Percentiles rank a stretch among this genome's conserved stretches.
Conservation (phyloP, 1,140 invertebrate genomes). For the Drosophila chauvacae region DNA sequence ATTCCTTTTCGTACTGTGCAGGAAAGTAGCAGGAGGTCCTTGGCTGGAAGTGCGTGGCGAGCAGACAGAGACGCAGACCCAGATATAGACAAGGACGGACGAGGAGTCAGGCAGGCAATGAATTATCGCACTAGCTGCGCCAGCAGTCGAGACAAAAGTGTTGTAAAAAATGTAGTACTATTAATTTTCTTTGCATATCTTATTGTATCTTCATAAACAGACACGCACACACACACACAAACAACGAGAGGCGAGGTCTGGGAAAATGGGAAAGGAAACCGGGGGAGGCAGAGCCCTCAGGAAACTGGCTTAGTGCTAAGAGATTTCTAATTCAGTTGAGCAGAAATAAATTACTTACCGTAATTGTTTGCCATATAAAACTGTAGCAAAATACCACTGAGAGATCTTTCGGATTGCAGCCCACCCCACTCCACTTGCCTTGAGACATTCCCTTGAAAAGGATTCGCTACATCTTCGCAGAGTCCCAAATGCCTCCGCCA, state of each 20-base stretch:
- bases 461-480: conserved; percentile 25
- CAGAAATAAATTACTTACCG: conserved; percentile 83
- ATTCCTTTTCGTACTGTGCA: background rate
- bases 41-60: conserved; percentile 73
- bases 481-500: conserved; percentile 5
- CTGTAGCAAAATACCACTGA: conserved; percentile 68
- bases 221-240: conserved; percentile 45
- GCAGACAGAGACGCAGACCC: conserved; percentile 30
- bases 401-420: conserved; percentile 27
- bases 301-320: conserved; percentile 80
- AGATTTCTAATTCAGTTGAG: conserved; percentile 83
- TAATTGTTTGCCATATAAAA: conserved; percentile 82
- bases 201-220: conserved; percentile 82
- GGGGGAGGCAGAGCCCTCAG: conserved; percentile 4
- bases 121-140: conserved; percentile 77
- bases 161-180: conserved; percentile 82
- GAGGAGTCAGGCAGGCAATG: conserved; percentile 65
- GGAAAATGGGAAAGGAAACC: background rate
- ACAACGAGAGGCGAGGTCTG: conserved; percentile 2
- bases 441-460: conserved; percentile 44
- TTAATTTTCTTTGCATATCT: conserved; percentile 82
- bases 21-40: conserved; percentile 19
- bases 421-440: conserved; percentile 1
- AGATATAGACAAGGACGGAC: conserved; percentile 35
- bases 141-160: conserved; percentile 79